Evolutionary conservation across 2,113 vertebrate species (phyloP), one percentile per base, ranked within the genome.

Genomic region (Porphyrio hochstetteri): DNA sequence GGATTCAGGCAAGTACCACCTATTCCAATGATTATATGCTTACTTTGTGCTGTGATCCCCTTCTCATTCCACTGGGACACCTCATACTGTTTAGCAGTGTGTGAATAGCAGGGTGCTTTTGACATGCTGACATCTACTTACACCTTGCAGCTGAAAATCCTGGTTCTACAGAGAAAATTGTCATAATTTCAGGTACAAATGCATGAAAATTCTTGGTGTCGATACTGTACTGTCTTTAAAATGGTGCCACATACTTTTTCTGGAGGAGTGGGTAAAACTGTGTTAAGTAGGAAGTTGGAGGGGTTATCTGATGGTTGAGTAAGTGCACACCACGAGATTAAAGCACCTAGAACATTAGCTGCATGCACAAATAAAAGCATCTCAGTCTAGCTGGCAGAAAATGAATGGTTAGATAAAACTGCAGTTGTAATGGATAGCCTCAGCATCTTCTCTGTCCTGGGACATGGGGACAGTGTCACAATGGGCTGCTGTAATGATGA

Each of bases 151-250:
- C 86, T 94, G 91, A 97, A 94, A 96, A 92, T 52, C 63, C 83
- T 84, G 86, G 67, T 92, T 92, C 86, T 87, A 52, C 74, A 77
- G 81, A 92, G 96, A 94, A 96, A 97, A 96, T 95, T 89, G 93
- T 92, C 82, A 75, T 96, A 95, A 97, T 96, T 96, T 88, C 57
- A 91, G 83, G 42, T 96, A 82, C 84, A 88, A 97, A 94, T 89
- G 92, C 91, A 94, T 91, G 46, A 82, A 93, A 96, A 92, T 79
- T 89, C 83, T 95, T 95, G 77, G 88, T 93, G 92, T 95, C 83
- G 91, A 46, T 79, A 69, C 28, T 59, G 25, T 80, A 42, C 88
- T 89, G 81, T 69, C 88, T 95, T 93, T 87, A 55, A 89, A 93
- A 89, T 87, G 63, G 55, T 55, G 63, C 29, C 90, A 88, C 44